Evolutionary conservation across 2,113 vertebrate genomes (phyloP), one percentile per base, ranked within the genome.

Genomic region (Bambusicola thoracicus): DNA sequence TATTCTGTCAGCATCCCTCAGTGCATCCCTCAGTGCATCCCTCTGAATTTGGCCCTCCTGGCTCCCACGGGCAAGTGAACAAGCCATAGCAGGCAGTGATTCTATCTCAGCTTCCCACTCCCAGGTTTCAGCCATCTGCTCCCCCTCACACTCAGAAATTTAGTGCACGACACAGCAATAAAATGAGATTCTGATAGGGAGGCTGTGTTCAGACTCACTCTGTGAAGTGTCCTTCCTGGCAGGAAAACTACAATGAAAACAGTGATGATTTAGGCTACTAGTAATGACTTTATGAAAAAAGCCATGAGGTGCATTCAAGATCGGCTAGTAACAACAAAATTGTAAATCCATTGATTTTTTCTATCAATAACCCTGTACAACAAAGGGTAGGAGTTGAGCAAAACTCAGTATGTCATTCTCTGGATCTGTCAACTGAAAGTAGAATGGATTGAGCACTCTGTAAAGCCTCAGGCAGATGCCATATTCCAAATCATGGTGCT

Each of bases 111-210:
- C 94, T 96, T 94, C 93, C 93, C 84, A 77, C 90, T 92, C 41
- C 55, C 41, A 90, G 59, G 80, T 68, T 95, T 87, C 90, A 94
- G 85, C 93, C 92, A 94, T 94, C 96, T 96, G 90, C 80, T 95
- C 25, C 34, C 89, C 49, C 38, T 79, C 82, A 87, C 44, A 91
- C 85, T 93, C 87, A 76, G 49, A 85, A 91, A 70, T 87, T 63
- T 41, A 83, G 65, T 63, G 59, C 68, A 85, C 4, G 21, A 77
- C 80, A 77, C 63, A 85, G 87, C 70, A 94, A 65, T 80, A 81
- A 91, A 90, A 91, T 1, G 11, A 83, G 65, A 90, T 83, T 72
- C 67, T 69, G 75, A 70, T 81, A 73, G 15, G 34, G 68, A 93
- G 85, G 38, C 72, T 94, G 81, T 94, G 87, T 92, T 80, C 85